These are phyloP conservation scores for Gymnoscelis rufifasciata DNA, from an alignment of 2,888 invertebrate genomes.

Conservation along the genomic window DNA sequence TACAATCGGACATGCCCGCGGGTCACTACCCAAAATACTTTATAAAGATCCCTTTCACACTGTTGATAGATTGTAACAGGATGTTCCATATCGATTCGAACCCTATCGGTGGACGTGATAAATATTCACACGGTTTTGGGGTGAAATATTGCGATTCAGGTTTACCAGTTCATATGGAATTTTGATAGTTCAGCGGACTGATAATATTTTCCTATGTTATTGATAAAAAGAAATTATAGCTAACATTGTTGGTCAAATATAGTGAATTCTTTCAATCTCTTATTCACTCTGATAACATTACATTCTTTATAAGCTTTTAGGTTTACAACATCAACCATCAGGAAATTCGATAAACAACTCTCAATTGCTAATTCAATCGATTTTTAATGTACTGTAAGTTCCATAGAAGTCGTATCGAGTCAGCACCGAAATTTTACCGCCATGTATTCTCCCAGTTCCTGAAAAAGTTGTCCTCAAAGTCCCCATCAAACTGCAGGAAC, in stretches of 20 bases:
- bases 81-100: slow-evolving; percentile 57
- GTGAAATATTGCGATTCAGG: slow-evolving; percentile 14
- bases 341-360: no score
- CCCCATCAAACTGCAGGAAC: slow-evolving; percentile 13
- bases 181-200: slow-evolving; percentile 1
- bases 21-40: slow-evolving; percentile 57
- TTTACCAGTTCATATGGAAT: slow-evolving; percentile 4
- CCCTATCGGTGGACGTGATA: slow-evolving; percentile 40
- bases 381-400: no score
- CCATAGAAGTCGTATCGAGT: no score
- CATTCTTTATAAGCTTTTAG: no score
- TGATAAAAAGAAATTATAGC: not conserved
- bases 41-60: slow-evolving; percentile 48
- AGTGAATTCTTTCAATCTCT: no score
- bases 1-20: slow-evolving; percentile 51
- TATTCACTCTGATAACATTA: no score
- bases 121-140: slow-evolving; percentile 26
- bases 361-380: no score
- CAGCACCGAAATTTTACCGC: no score
- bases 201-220: not conserved
- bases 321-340: no score
- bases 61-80: slow-evolving; percentile 58
- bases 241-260: no score
- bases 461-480: slow-evolving; percentile 9
- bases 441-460: no score